Conservation (phyloP, 1,140 invertebrate species). For the Zaprionus kolodkinae region DNA sequence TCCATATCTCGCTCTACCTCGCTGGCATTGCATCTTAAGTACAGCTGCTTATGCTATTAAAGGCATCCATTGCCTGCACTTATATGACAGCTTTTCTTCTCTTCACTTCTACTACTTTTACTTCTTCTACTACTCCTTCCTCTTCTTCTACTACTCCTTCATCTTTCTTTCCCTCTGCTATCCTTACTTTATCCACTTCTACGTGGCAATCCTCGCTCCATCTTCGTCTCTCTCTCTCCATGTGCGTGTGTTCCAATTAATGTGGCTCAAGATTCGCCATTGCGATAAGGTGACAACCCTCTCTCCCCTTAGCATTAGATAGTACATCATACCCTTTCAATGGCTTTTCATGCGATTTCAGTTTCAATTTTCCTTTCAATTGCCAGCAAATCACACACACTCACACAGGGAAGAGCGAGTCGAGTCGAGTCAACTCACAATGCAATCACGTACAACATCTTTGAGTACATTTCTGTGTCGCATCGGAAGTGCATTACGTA, state of each 20-base stretch:
- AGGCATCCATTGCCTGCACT: conserved; percentile 60
- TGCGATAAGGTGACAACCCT: conserved; percentile 43
- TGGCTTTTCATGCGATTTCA: conserved; percentile 22
- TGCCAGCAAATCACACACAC: neutral
- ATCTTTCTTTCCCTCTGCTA: neutral
- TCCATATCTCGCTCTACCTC: neutral
- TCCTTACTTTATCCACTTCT: neutral
- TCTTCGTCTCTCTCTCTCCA: neutral
- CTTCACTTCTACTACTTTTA: neutral
- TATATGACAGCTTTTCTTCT: conserved; percentile 56
- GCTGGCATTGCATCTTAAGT: conserved; percentile 55
- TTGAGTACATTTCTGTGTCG: conserved; percentile 1
- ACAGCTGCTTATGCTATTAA: conserved; percentile 73
- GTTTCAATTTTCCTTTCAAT: conserved; percentile 40
- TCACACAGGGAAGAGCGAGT: neutral
- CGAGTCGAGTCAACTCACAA: neutral
- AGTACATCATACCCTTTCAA: conserved; percentile 19
- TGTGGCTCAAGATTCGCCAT: conserved; percentile 31
- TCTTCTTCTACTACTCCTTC: neutral
- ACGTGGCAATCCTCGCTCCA: neutral
- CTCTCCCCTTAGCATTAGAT: conserved; percentile 11
- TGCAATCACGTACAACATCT: conserved; percentile 12
- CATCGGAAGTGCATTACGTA: conserved; percentile 8
- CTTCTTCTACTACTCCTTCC: neutral
- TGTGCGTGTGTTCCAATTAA: conserved; percentile 48